Evolutionary conservation across 2,797 vertebrate species (phyloP).

Genomic region (Sylvia borin): DNA sequence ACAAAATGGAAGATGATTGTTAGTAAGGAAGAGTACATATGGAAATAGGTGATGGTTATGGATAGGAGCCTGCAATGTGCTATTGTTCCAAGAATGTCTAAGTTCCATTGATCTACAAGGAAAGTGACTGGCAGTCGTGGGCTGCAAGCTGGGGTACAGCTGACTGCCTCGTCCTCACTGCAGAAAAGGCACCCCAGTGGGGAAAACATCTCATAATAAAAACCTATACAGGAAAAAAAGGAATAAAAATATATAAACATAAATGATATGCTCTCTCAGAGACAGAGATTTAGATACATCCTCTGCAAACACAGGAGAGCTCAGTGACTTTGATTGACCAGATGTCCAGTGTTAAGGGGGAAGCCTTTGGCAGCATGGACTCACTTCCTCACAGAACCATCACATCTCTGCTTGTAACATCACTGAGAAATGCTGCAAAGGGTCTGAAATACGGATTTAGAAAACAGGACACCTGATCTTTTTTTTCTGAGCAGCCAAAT

Average conservation of each 20-base stretch:
- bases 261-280: background rate
- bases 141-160: background rate
- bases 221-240: background rate
- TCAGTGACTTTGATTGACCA: background rate
- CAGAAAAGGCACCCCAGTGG: background rate
- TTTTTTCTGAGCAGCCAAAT: background rate
- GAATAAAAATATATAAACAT: background rate
- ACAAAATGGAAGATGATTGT: background rate
- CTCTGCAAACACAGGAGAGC: background rate
- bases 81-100: conserved; percentile 8
- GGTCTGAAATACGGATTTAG: background rate
- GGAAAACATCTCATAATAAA: background rate
- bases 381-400: background rate
- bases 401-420: background rate
- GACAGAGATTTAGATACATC: background rate
- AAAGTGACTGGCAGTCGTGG: background rate
- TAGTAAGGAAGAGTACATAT: background rate
- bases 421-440: background rate
- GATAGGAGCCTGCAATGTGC: conserved; percentile 31
- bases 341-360: background rate
- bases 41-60: background rate
- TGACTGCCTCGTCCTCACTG: background rate
- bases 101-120: background rate
- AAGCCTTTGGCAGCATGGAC: background rate
- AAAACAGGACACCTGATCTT: background rate